Conservation (phyloP, 2,888 invertebrate genomes). For the Spodoptera picta region DNA sequence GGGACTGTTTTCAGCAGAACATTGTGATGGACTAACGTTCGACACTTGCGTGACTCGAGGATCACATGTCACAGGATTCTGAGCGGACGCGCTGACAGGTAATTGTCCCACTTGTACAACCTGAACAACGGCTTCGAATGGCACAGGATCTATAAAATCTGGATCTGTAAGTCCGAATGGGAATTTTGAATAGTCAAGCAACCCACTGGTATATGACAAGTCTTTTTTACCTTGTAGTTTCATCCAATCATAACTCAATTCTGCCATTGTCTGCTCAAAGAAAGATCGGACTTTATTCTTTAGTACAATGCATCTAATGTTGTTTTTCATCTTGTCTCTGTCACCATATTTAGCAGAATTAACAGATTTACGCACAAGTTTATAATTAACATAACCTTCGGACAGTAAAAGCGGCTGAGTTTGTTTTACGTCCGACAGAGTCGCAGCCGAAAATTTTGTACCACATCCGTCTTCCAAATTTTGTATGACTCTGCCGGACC, state of each 20-base stretch:
- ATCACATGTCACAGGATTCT: constrained; percentile 84
- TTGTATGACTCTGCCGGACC: constrained; percentile 88
- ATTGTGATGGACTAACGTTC: constrained; percentile 82
- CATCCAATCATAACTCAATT: constrained; percentile 66
- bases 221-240: constrained; percentile 60
- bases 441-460: constrained; percentile 87
- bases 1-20: constrained; percentile 77
- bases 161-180: constrained; percentile 68
- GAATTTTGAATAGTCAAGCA: constrained; percentile 43
- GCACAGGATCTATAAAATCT: constrained; percentile 89
- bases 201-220: constrained; percentile 16
- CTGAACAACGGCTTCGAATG: constrained; percentile 82
- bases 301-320: constrained; percentile 68
- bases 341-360: constrained; percentile 56
- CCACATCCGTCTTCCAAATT: constrained; percentile 78
- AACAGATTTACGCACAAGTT: constrained; percentile 45
- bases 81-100: constrained; percentile 82
- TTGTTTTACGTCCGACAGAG: constrained; percentile 89
- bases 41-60: constrained; percentile 84
- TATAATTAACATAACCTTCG: constrained; percentile 63
- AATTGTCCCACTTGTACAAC: constrained; percentile 89
- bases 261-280: constrained; percentile 72
- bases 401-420: constrained; percentile 84
- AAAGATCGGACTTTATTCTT: constrained; percentile 76
- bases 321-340: constrained; percentile 64